A percentile compares a stretch with the other conserved stretches of the same genome.
phyloP scores from a whole-genome alignment of 2,888 invertebrate genomes.

The Coronaproctus castanopsis region DNA sequence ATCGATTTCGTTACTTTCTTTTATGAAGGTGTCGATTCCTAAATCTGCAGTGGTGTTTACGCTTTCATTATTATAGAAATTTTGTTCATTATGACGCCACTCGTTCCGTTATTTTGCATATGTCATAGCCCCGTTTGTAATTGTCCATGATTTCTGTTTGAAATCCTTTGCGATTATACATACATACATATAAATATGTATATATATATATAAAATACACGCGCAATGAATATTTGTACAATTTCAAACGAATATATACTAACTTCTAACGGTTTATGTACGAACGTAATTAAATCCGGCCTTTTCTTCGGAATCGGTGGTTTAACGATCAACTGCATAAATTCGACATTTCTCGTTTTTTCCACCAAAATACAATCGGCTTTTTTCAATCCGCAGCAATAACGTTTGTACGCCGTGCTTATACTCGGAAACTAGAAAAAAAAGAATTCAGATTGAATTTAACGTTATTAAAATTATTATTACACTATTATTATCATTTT shows the following conservation, averaged over 20 bases:
- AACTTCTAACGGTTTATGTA: constrained; percentile 58
- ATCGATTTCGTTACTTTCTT: no score
- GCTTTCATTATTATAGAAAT: no score
- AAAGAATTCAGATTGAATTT: background rate
- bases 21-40: no score
- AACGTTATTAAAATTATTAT: no score
- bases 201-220: background rate
- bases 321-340: constrained; percentile 56
- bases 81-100: no score
- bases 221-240: no score
- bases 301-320: constrained; percentile 60
- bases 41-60: no score
- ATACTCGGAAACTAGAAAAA: constrained; percentile 35
- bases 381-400: constrained; percentile 62
- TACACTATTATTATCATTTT: no score
- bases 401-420: constrained; percentile 50
- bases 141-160: no score
- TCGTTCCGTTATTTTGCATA: no score
- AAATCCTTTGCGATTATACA: background rate
- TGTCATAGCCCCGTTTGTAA: no score
- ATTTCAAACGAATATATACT: constrained; percentile 8
- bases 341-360: constrained; percentile 42
- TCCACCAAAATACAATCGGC: constrained; percentile 63
- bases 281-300: constrained; percentile 63
- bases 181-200: background rate